Evolutionary conservation across 2,113 vertebrate genomes (phyloP).

Genomic region (Dolichotis patagonum): DNA sequence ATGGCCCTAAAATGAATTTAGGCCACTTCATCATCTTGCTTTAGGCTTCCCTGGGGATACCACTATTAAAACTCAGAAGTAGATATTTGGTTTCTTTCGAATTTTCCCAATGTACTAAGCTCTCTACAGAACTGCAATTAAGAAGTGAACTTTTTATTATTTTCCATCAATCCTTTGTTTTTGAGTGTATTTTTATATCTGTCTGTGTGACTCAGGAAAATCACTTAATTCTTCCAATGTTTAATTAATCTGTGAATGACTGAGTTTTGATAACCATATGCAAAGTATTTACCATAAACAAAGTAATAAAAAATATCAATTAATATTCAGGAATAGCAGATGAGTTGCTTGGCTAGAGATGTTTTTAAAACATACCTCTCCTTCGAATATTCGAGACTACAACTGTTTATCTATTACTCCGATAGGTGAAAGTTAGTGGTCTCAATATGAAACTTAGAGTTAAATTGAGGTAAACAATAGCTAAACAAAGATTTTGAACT

Average conservation of each 20-base stretch:
- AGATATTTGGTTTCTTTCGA: slow-evolving; percentile 8
- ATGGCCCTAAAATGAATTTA: not conserved
- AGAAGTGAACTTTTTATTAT: not conserved
- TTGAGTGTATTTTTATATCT: not conserved
- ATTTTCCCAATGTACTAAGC: not conserved
- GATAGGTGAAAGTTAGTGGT: not conserved
- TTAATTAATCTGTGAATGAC: slow-evolving; percentile 18
- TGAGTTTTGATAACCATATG: not conserved
- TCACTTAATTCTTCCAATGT: not conserved
- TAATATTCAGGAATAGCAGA: not conserved
- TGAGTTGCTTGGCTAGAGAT: not conserved
- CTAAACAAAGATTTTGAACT: not conserved
- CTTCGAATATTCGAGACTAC: not conserved
- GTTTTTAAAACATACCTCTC: not conserved
- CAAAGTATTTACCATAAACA: not conserved
- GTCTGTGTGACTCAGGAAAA: not conserved
- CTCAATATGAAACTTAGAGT: not conserved
- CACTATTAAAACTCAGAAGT: not conserved
- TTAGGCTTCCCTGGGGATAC: not conserved
- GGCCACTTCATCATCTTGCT: not conserved
- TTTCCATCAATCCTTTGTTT: not conserved
- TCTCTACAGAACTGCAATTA: not conserved
- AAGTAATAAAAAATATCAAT: not conserved
- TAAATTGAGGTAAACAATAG: not conserved
- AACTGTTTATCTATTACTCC: not conserved